Evolutionary conservation across 1,140 invertebrate species (phyloP), one percentile per base, ranked within the genome.

Genomic region (Drosophila serrata): DNA sequence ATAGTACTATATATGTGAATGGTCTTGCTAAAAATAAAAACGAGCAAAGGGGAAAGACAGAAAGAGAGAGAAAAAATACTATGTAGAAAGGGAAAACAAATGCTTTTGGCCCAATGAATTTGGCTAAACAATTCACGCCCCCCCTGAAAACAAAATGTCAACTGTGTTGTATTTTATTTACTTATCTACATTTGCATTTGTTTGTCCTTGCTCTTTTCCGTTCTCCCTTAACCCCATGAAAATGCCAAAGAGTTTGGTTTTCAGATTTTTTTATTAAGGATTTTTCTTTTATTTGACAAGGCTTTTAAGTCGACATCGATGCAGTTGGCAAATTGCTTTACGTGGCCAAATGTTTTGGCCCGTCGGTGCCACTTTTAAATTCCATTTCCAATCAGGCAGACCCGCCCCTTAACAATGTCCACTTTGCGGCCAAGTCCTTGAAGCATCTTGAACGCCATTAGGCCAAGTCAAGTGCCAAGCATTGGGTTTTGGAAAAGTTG

Each of bases 291-390:
- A 48, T 56, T 62, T 70, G 76, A 79, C 76, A 79, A 57, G 65
- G 65, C 75, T 79, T 79, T 79, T 79, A 79, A 79, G 76, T 60
- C 33, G 45, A 53, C 65, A 63, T 70, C 57, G 37, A 79, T 79
- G 76, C 75, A 79, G 67, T 72, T 58, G 65, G 59, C 58, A 79
- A 79, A 73, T 79, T 79, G 65, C 59, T 78, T 62, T 78, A 78
- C 75, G 65, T 78, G 75, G 75, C 57, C 68, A 58, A 72, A 58
- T 59, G 57, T 51, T 57, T 45, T 45, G 35, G 11, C 29, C 35
- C 11, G 69, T 48, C 55, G 22, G 33, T 53, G 62, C 55, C 74
- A 77, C 74, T 76, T 77, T 55, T 22, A 49, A 63, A 75, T 75
- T 75, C 72, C 59, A 75, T 42, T 75, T 75, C 51, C 73, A 53